These are phyloP conservation scores for Elgaria multicarinata DNA, from an alignment of 2,113 vertebrate species.

Conservation along the genomic window DNA sequence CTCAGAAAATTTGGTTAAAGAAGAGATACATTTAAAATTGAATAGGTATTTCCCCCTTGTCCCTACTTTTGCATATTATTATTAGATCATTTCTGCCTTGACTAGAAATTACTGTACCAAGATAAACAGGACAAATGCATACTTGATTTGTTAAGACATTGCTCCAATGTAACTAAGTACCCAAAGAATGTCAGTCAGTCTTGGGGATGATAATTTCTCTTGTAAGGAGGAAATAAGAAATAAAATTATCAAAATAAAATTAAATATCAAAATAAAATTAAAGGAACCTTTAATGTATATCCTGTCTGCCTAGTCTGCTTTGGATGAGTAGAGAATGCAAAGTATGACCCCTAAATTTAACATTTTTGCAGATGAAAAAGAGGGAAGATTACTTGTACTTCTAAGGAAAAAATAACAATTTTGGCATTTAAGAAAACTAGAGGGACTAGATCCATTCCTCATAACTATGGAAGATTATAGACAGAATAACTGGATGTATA, in stretches of 20 bases:
- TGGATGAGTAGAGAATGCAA: conserved; percentile 52
- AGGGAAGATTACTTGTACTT: conserved; percentile 62
- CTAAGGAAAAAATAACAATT: conserved; percentile 55
- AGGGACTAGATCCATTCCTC: conserved; percentile 61
- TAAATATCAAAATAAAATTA: conserved; percentile 62
- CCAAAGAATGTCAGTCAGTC: conserved; percentile 62
- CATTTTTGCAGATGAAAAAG: conserved; percentile 52
- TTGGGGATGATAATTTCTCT: conserved; percentile 54
- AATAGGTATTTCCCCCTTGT: conserved; percentile 38
- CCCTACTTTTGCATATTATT: conserved; percentile 68
- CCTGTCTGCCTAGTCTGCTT: conserved; percentile 59
- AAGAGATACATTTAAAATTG: conserved; percentile 63
- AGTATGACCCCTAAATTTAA: conserved; percentile 57
- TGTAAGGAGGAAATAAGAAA: too few species aligned
- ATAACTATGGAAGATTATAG: conserved; percentile 64
- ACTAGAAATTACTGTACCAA: conserved; percentile 67
- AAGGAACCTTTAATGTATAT: conserved; percentile 57
- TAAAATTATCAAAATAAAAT: too few species aligned
- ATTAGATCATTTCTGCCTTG: conserved; percentile 68
- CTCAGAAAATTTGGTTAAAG: conserved; percentile 65
- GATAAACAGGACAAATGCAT: conserved; percentile 63
- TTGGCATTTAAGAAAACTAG: conserved; percentile 70
- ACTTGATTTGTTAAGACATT: conserved; percentile 54
- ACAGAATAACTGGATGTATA: conserved; percentile 61
- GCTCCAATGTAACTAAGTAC: conserved; percentile 69